A percentile compares a stretch with the other conserved stretches of the same genome.
phyloP scores from a whole-genome alignment of 1,140 invertebrate genomes.

The Calycopis cecrops region DNA sequence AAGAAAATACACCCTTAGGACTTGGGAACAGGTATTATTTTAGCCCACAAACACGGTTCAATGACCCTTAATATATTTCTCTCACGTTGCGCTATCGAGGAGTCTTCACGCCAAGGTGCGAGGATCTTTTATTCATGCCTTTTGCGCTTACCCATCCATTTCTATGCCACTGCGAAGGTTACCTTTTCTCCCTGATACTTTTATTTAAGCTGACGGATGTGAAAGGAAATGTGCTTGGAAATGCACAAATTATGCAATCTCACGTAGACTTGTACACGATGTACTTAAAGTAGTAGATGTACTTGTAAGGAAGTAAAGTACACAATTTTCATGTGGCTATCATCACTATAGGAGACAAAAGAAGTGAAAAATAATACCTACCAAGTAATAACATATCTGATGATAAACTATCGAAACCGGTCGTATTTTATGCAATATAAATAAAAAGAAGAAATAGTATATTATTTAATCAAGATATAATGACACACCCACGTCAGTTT shows the following conservation, averaged over 20 bases:
- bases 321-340: too few relatives aligned
- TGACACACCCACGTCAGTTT: too few relatives aligned
- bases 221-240: constrained; percentile 3
- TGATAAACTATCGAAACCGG: too few relatives aligned
- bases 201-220: not conserved
- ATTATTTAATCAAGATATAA: too few relatives aligned
- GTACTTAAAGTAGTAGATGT: too few relatives aligned
- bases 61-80: constrained; percentile 7
- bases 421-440: too few relatives aligned
- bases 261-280: too few relatives aligned
- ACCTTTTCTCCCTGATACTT: constrained; percentile 5
- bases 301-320: too few relatives aligned
- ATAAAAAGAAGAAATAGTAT: too few relatives aligned
- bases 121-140: constrained; percentile 4
- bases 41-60: not conserved
- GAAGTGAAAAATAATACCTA: too few relatives aligned
- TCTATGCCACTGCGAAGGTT: constrained; percentile 8
- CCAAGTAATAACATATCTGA: too few relatives aligned
- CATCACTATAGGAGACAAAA: too few relatives aligned
- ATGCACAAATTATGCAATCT: not conserved
- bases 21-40: not conserved
- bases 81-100: constrained; percentile 4
- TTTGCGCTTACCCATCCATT: constrained; percentile 3
- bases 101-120: constrained; percentile 5
- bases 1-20: not conserved